A percentile compares a stretch with the other conserved stretches of the same genome.
Evolutionary conservation across 2,113 vertebrate species (phyloP).

Genomic region (Tor tambroides): DNA sequence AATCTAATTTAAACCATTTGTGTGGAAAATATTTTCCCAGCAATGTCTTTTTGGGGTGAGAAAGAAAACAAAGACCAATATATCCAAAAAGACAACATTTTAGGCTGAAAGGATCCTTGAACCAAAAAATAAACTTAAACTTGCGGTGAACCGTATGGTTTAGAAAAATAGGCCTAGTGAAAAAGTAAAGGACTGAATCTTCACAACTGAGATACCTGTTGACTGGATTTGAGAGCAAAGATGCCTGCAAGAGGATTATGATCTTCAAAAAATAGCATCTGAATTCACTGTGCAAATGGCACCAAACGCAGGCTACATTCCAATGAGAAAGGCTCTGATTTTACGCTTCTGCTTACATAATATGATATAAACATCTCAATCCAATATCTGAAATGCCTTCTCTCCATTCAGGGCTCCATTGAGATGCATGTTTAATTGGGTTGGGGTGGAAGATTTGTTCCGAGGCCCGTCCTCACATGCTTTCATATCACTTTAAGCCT

Average conservation of each 20-base stretch:
- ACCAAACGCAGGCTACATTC: neutral
- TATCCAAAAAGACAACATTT: neutral
- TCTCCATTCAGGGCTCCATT: neutral
- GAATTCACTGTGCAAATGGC: neutral
- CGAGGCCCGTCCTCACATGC: neutral
- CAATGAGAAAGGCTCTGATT: neutral
- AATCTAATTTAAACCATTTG: neutral
- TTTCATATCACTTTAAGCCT: conserved; percentile 5
- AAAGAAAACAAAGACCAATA: neutral
- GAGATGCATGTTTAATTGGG: neutral
- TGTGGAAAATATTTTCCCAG: neutral
- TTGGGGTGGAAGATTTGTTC: conserved; percentile 9
- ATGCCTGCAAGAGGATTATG: neutral
- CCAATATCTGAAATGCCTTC: neutral
- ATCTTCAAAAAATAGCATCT: neutral
- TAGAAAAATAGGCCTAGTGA: neutral
- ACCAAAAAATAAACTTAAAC: neutral
- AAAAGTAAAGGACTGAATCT: neutral
- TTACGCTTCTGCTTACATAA: neutral
- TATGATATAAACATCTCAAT: conserved; percentile 8
- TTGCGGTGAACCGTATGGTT: neutral
- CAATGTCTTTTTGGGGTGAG: neutral
- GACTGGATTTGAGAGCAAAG: neutral
- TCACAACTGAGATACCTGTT: neutral
- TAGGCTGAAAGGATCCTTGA: neutral